Base-by-base conservation (phyloP, 1,140 invertebrate genomes). In the Papilio glaucus region DNA sequence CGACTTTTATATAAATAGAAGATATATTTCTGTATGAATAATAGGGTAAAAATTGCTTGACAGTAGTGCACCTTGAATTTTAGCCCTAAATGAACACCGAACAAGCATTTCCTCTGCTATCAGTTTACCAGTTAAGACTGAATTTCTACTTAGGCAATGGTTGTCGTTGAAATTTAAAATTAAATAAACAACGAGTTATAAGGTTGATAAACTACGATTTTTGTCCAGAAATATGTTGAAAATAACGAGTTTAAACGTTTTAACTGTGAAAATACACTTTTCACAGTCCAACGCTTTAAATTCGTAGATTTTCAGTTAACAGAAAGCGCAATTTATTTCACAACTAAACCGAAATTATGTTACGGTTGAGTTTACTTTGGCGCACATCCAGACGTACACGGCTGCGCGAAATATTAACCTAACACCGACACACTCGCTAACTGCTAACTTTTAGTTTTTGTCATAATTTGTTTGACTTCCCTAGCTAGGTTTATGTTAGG, bases 291-390 rank as follows among this genome's bases (percentile, higher is more conserved):
- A 57, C 21, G 21, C 21, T 57, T 57, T 24, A 57, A 57, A 57
- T 57, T 57, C 49, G 49, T 21, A 57, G 49, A 57, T 57, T 57
- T 57, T 57, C 62, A 65, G 15, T 65, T 65, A 63, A 65, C 62
- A 65, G 62, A 65, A 65, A 65, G 33, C 33, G 33, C 18, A 65
- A 65, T 65, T 65, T 65, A 39, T 39, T 38, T 37, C 62, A 65
- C 62, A 65, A 65, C 62, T 65, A 65, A 65, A 38, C 29, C 33
- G 62, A 65, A 65, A 65, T 65, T 65, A 38, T 65, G 37, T 38
- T 38, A 65, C 62, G 33, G 62, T 65, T 65, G 62, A 65, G 62
- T 65, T 65, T 65, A 65, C 62, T 65, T 65, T 65, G 62, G 62
- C 62, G 33, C 62, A 39, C 15, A 10, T 65, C 62, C 62, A 65